These are phyloP conservation scores for Ctenodactylus gundi DNA, from an alignment of 2,113 vertebrate genomes.

Conservation along the genomic window DNA sequence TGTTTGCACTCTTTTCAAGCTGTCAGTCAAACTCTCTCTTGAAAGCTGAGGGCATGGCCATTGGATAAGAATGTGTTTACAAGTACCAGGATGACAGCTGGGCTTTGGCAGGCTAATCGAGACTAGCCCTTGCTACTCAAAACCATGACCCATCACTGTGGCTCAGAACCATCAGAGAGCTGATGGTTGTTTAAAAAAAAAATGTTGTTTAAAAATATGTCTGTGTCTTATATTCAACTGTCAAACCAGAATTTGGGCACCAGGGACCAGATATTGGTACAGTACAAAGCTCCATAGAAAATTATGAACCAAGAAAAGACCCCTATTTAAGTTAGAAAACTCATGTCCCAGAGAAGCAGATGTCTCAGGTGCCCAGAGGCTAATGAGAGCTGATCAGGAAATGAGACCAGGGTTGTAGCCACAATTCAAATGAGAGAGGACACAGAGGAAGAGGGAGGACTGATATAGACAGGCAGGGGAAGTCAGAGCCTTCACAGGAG, in stretches of 20 bases:
- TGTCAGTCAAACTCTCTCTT: not conserved
- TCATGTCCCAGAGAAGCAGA: not conserved
- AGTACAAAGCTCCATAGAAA: not conserved
- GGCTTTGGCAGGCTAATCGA: not conserved
- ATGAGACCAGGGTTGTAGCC: not conserved
- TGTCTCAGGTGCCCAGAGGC: not conserved
- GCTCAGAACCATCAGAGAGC: not conserved
- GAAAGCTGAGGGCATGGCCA: not conserved
- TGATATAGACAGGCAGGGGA: not conserved
- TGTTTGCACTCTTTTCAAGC: not conserved
- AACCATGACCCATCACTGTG: not conserved
- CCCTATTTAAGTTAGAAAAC: not conserved
- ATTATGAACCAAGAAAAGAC: not conserved
- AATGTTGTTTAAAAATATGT: no score
- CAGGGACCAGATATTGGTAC: not conserved
- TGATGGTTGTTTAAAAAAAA: no score
- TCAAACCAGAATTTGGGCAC: not conserved
- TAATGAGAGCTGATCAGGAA: not conserved
- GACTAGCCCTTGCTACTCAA: not conserved
- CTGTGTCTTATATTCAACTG: not conserved
- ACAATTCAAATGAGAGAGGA: not conserved
- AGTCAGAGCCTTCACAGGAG: not conserved
- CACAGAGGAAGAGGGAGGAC: not conserved
- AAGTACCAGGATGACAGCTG: not conserved
- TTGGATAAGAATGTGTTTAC: not conserved